A percentile compares a stretch with the other conserved stretches of the same genome.
Evolutionary conservation across 2,888 invertebrate genomes (phyloP).

Genomic region (Tetranychus piercei): DNA sequence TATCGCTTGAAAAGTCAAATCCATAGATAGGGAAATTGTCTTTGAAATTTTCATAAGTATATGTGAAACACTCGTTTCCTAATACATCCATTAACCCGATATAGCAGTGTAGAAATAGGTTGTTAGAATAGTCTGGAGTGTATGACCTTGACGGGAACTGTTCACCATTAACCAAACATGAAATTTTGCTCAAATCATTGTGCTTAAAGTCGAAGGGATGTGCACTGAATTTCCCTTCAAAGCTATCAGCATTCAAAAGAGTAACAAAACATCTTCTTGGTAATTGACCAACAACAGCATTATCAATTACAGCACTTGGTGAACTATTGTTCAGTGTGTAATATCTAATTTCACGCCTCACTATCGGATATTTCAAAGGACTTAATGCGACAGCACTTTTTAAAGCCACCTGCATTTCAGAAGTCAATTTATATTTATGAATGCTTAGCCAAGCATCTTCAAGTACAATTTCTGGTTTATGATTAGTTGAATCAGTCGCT

Average conservation of each 20-base stretch:
- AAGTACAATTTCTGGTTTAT: too few species aligned
- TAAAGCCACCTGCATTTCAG: too few species aligned
- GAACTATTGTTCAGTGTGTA: neutral
- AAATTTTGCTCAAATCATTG: neutral
- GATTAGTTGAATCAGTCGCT: too few species aligned
- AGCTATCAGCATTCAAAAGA: constrained; percentile 5
- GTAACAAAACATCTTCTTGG: constrained; percentile 8
- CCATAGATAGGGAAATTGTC: too few species aligned
- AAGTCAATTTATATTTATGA: too few species aligned
- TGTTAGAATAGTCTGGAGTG: constrained; percentile 6
- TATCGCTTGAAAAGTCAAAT: too few species aligned
- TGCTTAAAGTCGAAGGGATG: constrained; percentile 12
- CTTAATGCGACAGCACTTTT: neutral
- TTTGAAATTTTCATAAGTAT: too few species aligned
- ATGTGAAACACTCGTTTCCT: too few species aligned
- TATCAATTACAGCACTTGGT: constrained; percentile 2
- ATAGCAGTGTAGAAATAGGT: neutral
- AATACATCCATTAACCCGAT: neutral
- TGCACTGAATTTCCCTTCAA: neutral
- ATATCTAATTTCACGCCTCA: neutral
- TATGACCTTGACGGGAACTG: constrained; percentile 2
- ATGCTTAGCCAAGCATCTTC: too few species aligned
- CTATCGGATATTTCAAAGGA: neutral
- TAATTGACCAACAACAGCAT: constrained; percentile 12
- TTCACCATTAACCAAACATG: constrained; percentile 12